phyloP scores from a whole-genome alignment of 2,113 vertebrate species.

The Dasyurus viverrinus region DNA sequence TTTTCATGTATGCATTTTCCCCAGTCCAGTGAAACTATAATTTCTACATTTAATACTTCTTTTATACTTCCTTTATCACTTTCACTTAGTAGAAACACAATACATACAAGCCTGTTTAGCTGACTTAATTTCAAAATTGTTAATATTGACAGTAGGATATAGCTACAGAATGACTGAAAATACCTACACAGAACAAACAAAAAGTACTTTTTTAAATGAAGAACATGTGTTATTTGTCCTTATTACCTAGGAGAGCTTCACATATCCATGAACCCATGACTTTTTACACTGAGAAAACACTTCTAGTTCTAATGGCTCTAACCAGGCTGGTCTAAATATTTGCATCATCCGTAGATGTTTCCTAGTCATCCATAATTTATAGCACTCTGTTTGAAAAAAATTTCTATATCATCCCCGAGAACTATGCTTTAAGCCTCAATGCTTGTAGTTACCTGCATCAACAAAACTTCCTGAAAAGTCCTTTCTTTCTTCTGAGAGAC shows the following conservation, averaged over 20 bases:
- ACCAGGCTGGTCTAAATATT: not conserved
- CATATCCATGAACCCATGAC: not conserved
- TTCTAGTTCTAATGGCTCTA: not conserved
- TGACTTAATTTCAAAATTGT: not conserved
- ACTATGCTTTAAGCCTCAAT: not conserved
- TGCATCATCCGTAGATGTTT: not conserved
- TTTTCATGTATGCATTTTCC: not conserved
- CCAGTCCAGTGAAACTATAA: not conserved
- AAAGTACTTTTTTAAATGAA: not conserved
- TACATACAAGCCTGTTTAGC: not conserved
- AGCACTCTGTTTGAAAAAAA: not conserved
- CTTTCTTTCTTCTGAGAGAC: not conserved
- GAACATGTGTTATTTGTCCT: not conserved
- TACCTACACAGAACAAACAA: not conserved
- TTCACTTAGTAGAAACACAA: not conserved
- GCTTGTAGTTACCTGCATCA: not conserved
- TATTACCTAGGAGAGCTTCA: not conserved
- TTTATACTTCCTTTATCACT: not conserved
- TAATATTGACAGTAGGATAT: not conserved
- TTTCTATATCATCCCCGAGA: not conserved
- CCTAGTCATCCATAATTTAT: not conserved
- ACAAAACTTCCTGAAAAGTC: not conserved
- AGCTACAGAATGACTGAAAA: not conserved
- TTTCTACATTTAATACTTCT: not conserved
- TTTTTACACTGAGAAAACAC: not conserved